Evolutionary conservation across 2,888 invertebrate species (phyloP), one percentile per base, ranked within the genome.

Genomic region (Phorcus lineatus): DNA sequence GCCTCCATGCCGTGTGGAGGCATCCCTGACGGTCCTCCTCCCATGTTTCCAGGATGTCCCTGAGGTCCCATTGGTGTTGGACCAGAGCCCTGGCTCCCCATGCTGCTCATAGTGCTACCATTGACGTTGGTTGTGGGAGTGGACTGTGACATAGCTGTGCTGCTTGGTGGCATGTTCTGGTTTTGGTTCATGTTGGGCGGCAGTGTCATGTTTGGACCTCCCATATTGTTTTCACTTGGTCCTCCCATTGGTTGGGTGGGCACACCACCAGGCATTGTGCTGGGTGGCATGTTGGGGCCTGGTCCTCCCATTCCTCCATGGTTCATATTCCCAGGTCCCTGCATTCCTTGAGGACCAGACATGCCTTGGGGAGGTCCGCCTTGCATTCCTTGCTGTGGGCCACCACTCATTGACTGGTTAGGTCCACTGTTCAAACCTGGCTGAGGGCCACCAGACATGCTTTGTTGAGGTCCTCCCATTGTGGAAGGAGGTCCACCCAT

Each of bases 161-260:
- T 54, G 22, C 75, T 53, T 13, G 62, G 22, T 47, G 47, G 54
- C 19, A 36, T 28, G 81, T 22, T 80, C 81, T 66, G 81, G 81
- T 22, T 80, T 80, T 66, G 81, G 28, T 70, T 80, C 82, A 82
- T 83, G 67, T 66, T 80, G 16, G 86, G 75, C 52, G 36, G 86
- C 17, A 84, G 81, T 53, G 87, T 86, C 87, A 88, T 88, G 66
- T 85, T 84, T 22, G 88, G 88, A 66, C 88, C 88, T n/a, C 87
- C 88, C 87, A 88, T 87, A 31, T 86, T 86, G 47, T 83, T 84
- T 36, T 40, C 74, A 67, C 74, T 54, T 80, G 85, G 36, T 19
- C 79, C 78, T 16, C 80, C 75, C 77, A 79, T 77, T 22, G 36
- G 66, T 53, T 76, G 82, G 77, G 57, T 74, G 78, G 22, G 83